These are phyloP conservation scores for Mechanitis mazaeus DNA, from an alignment of 2,888 invertebrate genomes.

Conservation along the genomic window DNA sequence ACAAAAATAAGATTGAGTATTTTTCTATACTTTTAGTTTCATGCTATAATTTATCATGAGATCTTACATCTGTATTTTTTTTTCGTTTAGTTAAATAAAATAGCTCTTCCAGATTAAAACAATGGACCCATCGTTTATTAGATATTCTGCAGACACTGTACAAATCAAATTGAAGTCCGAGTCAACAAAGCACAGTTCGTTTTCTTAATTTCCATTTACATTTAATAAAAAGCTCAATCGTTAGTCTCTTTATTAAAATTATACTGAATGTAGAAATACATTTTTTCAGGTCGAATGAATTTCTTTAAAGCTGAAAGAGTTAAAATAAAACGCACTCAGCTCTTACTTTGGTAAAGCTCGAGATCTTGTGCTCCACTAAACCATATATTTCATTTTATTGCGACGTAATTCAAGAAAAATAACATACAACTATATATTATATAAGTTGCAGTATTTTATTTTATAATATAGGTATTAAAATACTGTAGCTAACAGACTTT, in stretches of 20 bases:
- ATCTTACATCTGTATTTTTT: background rate
- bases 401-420: no score
- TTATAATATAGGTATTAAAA: background rate
- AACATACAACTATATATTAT: no score
- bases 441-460: no score
- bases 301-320: no score
- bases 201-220: conserved; percentile 52
- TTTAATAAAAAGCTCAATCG: conserved; percentile 35
- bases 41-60: no score
- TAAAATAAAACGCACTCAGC: no score
- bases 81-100: conserved; percentile 8
- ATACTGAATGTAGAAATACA: background rate
- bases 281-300: background rate
- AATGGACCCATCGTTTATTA: conserved; percentile 34
- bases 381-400: no score
- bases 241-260: background rate
- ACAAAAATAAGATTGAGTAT: no score
- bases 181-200: conserved; percentile 46
- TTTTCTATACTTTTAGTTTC: no score
- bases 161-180: conserved; percentile 54
- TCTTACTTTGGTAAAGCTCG: no score
- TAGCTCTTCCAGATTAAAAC: conserved; percentile 30
- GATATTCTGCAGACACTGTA: conserved; percentile 50
- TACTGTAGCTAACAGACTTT: background rate
- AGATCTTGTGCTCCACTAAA: no score